These are phyloP conservation scores for Lucinisca nassula DNA, from an alignment of 2,888 invertebrate species.

Conservation along the genomic window DNA sequence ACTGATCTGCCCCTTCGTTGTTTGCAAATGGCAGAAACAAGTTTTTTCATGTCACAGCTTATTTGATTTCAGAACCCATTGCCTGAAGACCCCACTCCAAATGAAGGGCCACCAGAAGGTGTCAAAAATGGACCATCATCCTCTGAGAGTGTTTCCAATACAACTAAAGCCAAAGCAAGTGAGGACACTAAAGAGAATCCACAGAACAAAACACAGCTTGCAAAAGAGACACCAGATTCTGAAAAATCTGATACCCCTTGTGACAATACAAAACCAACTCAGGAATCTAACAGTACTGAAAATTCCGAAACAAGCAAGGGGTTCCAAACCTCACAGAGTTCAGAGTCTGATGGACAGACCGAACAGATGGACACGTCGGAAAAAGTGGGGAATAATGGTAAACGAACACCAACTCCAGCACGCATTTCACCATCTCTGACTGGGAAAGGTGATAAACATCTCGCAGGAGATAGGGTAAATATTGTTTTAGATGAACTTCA, in stretches of 20 bases:
- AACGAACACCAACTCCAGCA: neutral
- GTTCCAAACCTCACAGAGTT: neutral
- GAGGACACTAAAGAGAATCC: neutral
- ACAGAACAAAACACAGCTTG: slow-evolving; percentile 1
- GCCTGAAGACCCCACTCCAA: neutral
- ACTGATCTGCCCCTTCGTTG: too few species aligned
- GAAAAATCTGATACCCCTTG: neutral
- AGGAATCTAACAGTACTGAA: neutral
- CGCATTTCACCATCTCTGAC: neutral
- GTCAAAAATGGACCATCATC: neutral
- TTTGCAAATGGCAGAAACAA: too few species aligned
- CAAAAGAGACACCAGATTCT: neutral
- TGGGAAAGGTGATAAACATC: neutral
- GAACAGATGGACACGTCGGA: neutral
- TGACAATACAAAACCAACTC: neutral
- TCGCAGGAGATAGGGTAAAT: slow-evolving; percentile 3
- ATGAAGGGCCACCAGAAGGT: neutral
- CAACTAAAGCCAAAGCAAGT: neutral
- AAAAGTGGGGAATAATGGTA: neutral
- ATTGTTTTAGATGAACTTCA: neutral
- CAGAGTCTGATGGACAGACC: neutral
- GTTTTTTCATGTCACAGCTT: too few species aligned
- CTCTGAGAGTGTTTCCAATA: neutral
- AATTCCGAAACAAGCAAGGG: slow-evolving; percentile 22
- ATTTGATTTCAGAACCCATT: neutral